These are phyloP conservation scores for Strigops habroptila DNA, from an alignment of 2,113 vertebrate genomes.

Conservation along the genomic window DNA sequence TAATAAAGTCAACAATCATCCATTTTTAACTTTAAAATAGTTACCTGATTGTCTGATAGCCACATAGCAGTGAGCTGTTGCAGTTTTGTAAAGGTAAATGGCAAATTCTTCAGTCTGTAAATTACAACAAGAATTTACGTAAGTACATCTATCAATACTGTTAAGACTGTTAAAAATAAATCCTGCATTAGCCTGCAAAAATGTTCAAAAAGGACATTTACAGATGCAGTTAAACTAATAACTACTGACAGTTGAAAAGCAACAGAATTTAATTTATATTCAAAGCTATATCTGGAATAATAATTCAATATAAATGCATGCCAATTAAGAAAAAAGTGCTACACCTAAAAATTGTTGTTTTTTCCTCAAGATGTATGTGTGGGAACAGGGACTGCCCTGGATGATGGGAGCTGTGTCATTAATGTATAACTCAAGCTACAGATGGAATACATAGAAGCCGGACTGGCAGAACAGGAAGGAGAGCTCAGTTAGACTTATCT, in stretches of 20 bases:
- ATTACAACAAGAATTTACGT: constrained; percentile 20
- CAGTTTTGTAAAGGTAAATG: constrained; percentile 94
- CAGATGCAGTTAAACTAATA: neutral
- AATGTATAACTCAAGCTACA: neutral
- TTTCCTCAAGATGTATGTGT: neutral
- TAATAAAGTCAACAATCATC: neutral
- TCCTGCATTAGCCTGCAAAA: neutral
- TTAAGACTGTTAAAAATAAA: neutral
- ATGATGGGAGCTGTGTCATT: neutral
- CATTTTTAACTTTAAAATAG: neutral
- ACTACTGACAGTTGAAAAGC: neutral
- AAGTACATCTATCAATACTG: neutral
- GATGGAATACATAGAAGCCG: neutral
- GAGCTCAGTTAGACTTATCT: neutral
- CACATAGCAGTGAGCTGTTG: constrained; percentile 97
- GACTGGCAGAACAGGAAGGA: neutral
- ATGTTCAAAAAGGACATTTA: neutral
- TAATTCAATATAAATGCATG: neutral
- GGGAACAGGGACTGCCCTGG: neutral
- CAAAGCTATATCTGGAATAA: neutral
- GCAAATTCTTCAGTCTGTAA: constrained; percentile 91
- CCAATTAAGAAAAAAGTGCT: neutral
- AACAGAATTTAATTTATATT: neutral
- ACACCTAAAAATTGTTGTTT: neutral
- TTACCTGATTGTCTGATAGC: constrained; percentile 98